Evolutionary conservation across 2,113 vertebrate genomes (phyloP).

Genomic region (Microcebus tavaratra): DNA sequence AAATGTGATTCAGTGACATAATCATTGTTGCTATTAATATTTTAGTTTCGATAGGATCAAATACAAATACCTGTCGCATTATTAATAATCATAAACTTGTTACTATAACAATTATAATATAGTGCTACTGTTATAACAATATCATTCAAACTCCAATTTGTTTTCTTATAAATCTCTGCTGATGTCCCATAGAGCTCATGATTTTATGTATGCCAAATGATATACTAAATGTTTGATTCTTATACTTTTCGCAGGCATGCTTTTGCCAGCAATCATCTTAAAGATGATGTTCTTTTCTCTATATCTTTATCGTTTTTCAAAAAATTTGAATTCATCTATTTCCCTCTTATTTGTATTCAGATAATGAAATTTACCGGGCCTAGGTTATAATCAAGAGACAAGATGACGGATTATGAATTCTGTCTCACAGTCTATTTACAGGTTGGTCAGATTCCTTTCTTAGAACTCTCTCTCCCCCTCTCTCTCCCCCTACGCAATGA

Average conservation of each 20-base stretch:
- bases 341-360: not conserved
- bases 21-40: not conserved
- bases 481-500: too few species aligned
- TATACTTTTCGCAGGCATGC: not conserved
- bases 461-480: not conserved
- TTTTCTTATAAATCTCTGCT: not conserved
- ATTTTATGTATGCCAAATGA: slow-evolving; percentile 5
- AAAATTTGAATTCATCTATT: not conserved
- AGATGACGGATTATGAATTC: not conserved
- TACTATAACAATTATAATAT: not conserved
- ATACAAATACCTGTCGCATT: not conserved
- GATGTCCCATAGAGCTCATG: not conserved
- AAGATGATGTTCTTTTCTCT: not conserved
- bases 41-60: slow-evolving; percentile 2
- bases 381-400: not conserved
- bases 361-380: not conserved
- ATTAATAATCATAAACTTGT: not conserved
- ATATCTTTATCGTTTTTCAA: not conserved
- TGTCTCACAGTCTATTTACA: not conserved
- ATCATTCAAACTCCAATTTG: not conserved
- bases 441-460: not conserved
- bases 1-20: not conserved
- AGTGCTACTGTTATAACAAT: not conserved
- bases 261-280: not conserved
- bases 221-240: not conserved